Conservation (phyloP, 2,888 invertebrate species). For the Heterodera filipjevi region DNA sequence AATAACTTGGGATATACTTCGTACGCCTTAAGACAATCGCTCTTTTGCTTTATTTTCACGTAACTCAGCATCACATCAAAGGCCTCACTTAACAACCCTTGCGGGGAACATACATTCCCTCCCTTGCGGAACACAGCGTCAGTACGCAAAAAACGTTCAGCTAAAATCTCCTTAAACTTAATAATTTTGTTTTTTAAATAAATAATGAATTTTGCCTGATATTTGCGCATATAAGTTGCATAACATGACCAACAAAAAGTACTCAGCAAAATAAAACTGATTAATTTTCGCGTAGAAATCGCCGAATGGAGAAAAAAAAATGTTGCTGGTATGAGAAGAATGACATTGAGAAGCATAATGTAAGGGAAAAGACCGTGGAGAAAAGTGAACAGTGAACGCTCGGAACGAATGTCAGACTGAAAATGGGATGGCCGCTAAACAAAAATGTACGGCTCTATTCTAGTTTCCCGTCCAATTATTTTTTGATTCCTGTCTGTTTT, state of each 20-base stretch:
- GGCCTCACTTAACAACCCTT: conserved; percentile 35
- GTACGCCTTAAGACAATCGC: conserved; percentile 40
- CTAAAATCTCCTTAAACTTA: conserved; percentile 41
- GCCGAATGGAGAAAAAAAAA: conserved; percentile 32
- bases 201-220: conserved; percentile 32
- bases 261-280: conserved; percentile 28
- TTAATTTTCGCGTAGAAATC: conserved; percentile 27
- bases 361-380: conserved; percentile 34
- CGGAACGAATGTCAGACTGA: conserved; percentile 29
- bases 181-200: not conserved
- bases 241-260: conserved; percentile 37
- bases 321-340: conserved; percentile 32
- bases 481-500: no score
- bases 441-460: conserved; percentile 12
- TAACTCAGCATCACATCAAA: conserved; percentile 41
- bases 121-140: conserved; percentile 6
- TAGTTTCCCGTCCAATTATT: no score
- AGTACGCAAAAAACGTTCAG: conserved; percentile 35
- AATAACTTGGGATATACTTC: conserved; percentile 33
- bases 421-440: not conserved
- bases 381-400: conserved; percentile 29
- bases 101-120: conserved; percentile 20
- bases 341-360: conserved; percentile 37
- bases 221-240: conserved; percentile 42
- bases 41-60: conserved; percentile 42